phyloP scores from a whole-genome alignment of 2,797 vertebrate genomes.

The Takifugu rubripes region DNA sequence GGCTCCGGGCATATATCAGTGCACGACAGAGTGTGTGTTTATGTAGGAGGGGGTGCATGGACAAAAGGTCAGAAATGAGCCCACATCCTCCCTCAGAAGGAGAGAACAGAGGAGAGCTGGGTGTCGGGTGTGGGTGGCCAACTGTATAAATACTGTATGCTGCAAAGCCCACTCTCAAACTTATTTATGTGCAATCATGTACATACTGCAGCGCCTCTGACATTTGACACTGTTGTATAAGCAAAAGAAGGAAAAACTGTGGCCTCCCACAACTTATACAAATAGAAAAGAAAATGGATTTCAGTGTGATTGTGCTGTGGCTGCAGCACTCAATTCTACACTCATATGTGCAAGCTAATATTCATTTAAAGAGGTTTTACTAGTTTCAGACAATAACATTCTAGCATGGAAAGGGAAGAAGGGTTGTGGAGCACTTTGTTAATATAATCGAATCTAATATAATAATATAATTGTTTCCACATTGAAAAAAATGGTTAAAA shows the following conservation, averaged over 20 bases:
- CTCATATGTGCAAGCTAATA: not conserved
- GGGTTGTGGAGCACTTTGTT: too few species aligned
- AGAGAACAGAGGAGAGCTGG: constrained; percentile 49
- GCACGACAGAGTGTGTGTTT: constrained; percentile 30
- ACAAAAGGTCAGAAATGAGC: constrained; percentile 65
- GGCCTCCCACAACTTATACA: constrained; percentile 8
- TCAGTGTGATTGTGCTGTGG: not conserved
- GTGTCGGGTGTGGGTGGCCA: constrained; percentile 52
- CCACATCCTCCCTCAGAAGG: constrained; percentile 61
- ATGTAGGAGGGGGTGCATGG: constrained; percentile 57
- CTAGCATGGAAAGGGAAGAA: too few species aligned
- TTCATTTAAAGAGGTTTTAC: too few species aligned
- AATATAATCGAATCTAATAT: too few species aligned
- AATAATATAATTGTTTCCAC: too few species aligned
- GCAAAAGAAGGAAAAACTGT: not conserved
- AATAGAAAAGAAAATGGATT: not conserved
- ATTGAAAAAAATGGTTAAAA: too few species aligned
- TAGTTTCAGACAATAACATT: too few species aligned
- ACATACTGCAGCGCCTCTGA: constrained; percentile 3
- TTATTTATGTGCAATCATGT: constrained; percentile 7
- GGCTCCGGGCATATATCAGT: constrained; percentile 11
- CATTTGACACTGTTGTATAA: constrained; percentile 13
- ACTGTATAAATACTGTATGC: constrained; percentile 47
- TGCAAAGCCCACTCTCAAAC: constrained; percentile 18
- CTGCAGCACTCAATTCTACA: not conserved